phyloP scores from a whole-genome alignment of 1,140 invertebrate genomes.

The Hirudo medicinalis region DNA sequence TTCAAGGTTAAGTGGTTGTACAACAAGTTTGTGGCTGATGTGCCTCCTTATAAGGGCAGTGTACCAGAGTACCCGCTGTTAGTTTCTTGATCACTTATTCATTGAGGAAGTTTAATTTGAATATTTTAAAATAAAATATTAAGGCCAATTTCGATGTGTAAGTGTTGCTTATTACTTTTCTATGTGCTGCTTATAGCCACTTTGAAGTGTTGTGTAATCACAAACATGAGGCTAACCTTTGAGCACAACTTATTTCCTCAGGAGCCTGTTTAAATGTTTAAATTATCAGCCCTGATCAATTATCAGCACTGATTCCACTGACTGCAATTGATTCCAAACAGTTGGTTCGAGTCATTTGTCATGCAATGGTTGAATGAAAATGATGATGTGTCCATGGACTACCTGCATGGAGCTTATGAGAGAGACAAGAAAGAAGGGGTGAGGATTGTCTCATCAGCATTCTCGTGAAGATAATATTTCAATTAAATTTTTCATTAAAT shows the following conservation, averaged over 20 bases:
- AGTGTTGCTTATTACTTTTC: no score
- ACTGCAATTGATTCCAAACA: constrained; percentile 30
- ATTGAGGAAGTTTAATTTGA: background rate
- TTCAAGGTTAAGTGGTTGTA: constrained; percentile 99
- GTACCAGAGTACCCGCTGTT: constrained; percentile 85
- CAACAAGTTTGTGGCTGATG: constrained; percentile 87
- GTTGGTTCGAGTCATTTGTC: constrained; percentile 98
- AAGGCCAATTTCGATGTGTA: no score
- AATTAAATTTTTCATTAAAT: background rate
- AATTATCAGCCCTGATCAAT: no score
- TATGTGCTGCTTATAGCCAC: no score
- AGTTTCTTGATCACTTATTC: constrained; percentile 32
- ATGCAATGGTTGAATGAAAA: constrained; percentile 99
- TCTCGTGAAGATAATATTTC: background rate
- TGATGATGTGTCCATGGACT: constrained; percentile 96
- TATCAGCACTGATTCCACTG: constrained; percentile 21
- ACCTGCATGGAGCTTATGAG: constrained; percentile 93
- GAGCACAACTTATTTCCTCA: no score
- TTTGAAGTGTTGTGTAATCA: no score
- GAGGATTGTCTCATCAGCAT: constrained; percentile 38
- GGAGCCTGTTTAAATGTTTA: no score
- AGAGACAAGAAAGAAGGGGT: constrained; percentile 97
- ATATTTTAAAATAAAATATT: no score
- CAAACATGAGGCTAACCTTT: background rate
- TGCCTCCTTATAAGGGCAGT: constrained; percentile 84